Base-by-base conservation (phyloP, 2,888 invertebrate genomes). In the Parnassius orleans region DNA sequence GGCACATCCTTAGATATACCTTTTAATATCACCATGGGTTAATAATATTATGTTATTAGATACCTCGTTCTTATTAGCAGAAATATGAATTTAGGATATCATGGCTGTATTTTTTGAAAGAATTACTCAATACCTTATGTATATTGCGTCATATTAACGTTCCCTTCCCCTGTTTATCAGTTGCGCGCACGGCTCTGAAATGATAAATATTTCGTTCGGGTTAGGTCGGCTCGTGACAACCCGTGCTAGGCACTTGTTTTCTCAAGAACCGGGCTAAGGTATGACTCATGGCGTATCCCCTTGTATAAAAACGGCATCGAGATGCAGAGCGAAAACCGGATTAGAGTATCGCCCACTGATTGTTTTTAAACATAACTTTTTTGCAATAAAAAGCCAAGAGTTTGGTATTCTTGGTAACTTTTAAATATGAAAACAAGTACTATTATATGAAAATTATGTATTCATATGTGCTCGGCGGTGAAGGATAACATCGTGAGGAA, bases 241-340 rank as follows among this genome's bases (percentile, higher is more conserved):
- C 47, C 55, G 63, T 63, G 44, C 55, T 56, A 63, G 59, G 59
- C 52, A 59, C 48, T 46, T 46, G 9, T 48, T 14, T 48, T 48
- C 2, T 10, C 55, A 52, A 55, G 47, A 55, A 63, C 50, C 54
- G 54, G 50, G 58, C 51, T 41, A 57, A 14, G 42, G 58, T 47
- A 63, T 63, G 63, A 63, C 52, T 63, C 63, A 63, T 59, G 55
- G 44, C 58, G 63, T 63, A 63, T 63, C 59, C 63, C 63, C 59
- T 63, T 19, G 63, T 47, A 63, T 58, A 63, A 53, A 19, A 14
- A 54, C 14, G 14, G 51, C 44, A 61, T 59, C 47, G 59, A 63
- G 58, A 63, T 57, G 54, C 54, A 58, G 46, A 54, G 62, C 63
- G 50, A 54, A 63, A 63, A 63, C 63, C 59, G 59, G 63, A 63